Conservation (phyloP, 2,797 vertebrate genomes). For the Sebastes nivosus region DNA sequence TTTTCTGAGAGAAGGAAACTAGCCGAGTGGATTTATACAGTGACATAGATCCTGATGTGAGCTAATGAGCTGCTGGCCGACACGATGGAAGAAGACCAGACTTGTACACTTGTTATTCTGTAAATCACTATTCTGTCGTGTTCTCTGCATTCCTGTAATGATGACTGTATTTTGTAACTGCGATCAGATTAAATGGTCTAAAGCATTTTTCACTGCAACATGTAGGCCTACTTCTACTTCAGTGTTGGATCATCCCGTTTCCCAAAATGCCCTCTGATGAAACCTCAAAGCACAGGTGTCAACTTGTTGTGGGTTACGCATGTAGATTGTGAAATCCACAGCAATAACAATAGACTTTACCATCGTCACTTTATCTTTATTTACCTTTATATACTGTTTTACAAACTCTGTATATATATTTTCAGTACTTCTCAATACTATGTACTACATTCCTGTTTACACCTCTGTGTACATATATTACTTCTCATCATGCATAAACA, state of each 20-base stretch:
- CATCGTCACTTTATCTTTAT: too few relatives aligned
- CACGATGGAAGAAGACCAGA: background rate
- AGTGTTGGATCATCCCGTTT: background rate
- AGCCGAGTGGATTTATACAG: background rate
- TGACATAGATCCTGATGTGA: constrained; percentile 44
- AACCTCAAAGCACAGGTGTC: constrained; percentile 16
- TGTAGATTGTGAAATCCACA: background rate
- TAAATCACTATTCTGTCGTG: background rate
- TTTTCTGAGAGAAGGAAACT: background rate
- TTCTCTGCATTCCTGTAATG: background rate
- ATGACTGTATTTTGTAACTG: background rate
- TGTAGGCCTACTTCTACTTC: too few relatives aligned
- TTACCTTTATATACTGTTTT: too few relatives aligned
- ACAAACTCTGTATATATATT: too few relatives aligned
- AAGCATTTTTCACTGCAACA: background rate
- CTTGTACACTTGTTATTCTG: background rate
- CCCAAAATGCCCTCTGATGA: background rate
- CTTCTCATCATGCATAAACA: too few relatives aligned
- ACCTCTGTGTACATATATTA: too few relatives aligned
- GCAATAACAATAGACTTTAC: background rate
- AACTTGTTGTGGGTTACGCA: constrained; percentile 3
- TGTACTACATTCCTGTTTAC: too few relatives aligned
- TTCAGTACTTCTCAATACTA: accelerated
- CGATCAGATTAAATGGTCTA: background rate
- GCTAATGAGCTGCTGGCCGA: background rate